These are phyloP conservation scores for Callospermophilus lateralis DNA, from an alignment of 2,113 vertebrate species.

Conservation along the genomic window DNA sequence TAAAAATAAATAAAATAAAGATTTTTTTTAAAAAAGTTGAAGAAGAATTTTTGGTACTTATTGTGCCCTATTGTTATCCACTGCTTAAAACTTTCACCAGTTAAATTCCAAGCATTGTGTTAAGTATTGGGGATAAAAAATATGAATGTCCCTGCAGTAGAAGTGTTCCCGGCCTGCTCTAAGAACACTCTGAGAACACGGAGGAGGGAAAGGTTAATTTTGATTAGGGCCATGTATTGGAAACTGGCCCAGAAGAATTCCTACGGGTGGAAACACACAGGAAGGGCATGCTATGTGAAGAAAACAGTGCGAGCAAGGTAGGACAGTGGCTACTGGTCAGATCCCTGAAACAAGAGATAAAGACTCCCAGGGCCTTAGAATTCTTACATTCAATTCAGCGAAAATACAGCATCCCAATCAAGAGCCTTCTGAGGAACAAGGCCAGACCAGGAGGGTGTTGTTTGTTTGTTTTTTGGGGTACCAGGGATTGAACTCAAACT, in stretches of 20 bases:
- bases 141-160: neutral
- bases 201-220: neutral
- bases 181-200: neutral
- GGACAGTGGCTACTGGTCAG: neutral
- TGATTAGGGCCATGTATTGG: neutral
- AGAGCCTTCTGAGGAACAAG: neutral
- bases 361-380: neutral
- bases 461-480: no score
- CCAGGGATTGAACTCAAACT: no score
- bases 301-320: neutral
- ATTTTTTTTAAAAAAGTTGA: no score
- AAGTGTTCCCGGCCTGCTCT: neutral
- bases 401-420: neutral
- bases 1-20: no score
- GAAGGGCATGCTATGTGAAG: neutral
- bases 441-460: neutral
- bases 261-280: neutral
- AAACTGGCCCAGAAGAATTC: neutral
- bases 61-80: no score
- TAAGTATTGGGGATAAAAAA: neutral
- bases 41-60: no score
- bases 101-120: neutral
- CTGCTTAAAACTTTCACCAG: neutral
- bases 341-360: neutral
- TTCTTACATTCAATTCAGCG: neutral